These are phyloP conservation scores for Liposcelis brunnea DNA, from an alignment of 2,888 invertebrate species.

Conservation along the genomic window DNA sequence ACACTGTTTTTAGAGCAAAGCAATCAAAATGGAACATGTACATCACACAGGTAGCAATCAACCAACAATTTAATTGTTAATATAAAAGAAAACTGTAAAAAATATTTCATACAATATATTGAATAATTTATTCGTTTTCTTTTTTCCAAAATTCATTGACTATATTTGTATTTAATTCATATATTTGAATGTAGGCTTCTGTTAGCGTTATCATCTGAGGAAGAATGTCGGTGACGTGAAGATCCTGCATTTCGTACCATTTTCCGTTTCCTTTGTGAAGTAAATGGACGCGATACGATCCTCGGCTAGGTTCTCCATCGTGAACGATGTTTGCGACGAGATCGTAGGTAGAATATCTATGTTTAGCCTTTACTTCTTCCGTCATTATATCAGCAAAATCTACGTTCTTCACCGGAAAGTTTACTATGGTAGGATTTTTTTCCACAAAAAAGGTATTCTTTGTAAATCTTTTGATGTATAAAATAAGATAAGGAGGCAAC, in stretches of 20 bases:
- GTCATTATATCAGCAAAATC: slow-evolving; percentile 92
- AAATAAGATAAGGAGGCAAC: slow-evolving; percentile 84
- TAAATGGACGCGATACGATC: slow-evolving; percentile 27
- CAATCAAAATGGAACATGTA: too few relatives aligned
- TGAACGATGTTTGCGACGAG: slow-evolving; percentile 98
- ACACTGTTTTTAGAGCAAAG: too few relatives aligned
- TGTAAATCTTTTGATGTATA: slow-evolving; percentile 95
- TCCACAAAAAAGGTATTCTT: slow-evolving; percentile 98
- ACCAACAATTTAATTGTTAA: too few relatives aligned
- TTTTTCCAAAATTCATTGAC: not conserved
- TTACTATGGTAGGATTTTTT: slow-evolving; percentile 99
- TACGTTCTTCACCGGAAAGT: slow-evolving; percentile 96
- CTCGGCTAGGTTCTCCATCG: slow-evolving; percentile 89
- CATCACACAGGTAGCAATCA: too few relatives aligned
- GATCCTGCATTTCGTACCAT: slow-evolving; percentile 85
- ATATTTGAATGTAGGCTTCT: slow-evolving; percentile 91
- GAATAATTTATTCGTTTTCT: too few relatives aligned
- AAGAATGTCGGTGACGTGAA: slow-evolving; percentile 93
- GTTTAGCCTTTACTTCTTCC: slow-evolving; percentile 58
- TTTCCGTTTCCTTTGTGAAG: slow-evolving; percentile 50
- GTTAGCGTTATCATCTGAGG: slow-evolving; percentile 99
- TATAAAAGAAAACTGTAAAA: too few relatives aligned
- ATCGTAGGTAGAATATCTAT: slow-evolving; percentile 81
- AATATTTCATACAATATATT: too few relatives aligned
- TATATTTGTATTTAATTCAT: slow-evolving; percentile 12